Evolutionary conservation across 2,113 vertebrate genomes (phyloP), one percentile per base, ranked within the genome.

Genomic region (Ardeotis arabs): DNA sequence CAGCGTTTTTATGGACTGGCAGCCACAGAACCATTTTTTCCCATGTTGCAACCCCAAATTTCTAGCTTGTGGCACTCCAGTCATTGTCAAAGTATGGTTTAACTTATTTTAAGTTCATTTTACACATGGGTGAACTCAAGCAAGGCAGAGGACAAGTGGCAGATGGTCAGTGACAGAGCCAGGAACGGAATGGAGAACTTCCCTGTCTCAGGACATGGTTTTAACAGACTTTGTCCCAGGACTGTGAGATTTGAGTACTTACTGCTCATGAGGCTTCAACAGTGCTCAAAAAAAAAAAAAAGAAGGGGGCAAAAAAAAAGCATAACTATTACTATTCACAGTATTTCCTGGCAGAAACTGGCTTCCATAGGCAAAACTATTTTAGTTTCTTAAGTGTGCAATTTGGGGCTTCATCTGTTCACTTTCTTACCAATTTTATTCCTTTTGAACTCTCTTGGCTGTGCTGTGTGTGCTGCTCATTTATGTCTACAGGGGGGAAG

Each of bases 101-200:
- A 76, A 28, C 79, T 92, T 95, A 94, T 95, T 96, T 96, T 91
- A 85, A 96, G 81, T 73, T 50, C 55, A 6, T 92, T 89, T 95
- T 91, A 83, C 53, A 66, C 74, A 14, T 60, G 87, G 91, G 69
- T 87, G 83, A 89, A 84, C 50, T 83, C 74, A 73, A 91, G 89
- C 62, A 29, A 95, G 74, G 87, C 89, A 82, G 62, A 95, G 58
- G 89, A 92, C 77, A 93, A 95, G 86, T 53, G 90, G 77, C 92
- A 97, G 96, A 92, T 96, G 94, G 95, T 96, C 70, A 95, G 58
- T 60, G 59, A 55, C 53, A 49, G 56, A 93, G 84, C 72, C 68
- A 86, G 70, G 82, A 95, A 83, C 39, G 73, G 74, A 93, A 52
- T 33, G 10, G 63, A 94, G 95, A 83, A 56, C 45, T 89, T 50